Base-by-base conservation (phyloP, 2,888 invertebrate species). In the Mythimna impura region DNA sequence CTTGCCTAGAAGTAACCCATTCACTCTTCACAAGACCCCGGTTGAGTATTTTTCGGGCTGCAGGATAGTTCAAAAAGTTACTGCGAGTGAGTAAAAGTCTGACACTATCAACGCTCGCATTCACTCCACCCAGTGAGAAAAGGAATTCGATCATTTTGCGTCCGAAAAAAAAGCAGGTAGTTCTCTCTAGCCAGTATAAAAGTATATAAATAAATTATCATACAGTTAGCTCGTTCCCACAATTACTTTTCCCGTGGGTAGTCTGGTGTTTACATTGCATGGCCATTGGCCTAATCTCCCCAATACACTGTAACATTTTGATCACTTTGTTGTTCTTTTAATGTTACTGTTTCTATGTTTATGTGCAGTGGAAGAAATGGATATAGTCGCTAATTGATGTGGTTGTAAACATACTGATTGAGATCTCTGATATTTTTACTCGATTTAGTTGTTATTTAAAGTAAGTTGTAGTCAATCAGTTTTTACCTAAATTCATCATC, bases 251-350 rank as follows among this genome's bases (percentile, higher is more conserved):
- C 69, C 50, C 73, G 69, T 73, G 69, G 66, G 57, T 14, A 66
- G 82, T 20, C 30, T n/a, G 34, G 12, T 79, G 80, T 81, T 79
- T 79, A 83, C 58, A 9, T 22, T 71, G 64, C 34, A 40, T 66
- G 69, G 58, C 47, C 83, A 61, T 70, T 83, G 83, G 70, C 84
- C 81, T 43, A 76, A 60, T 73, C 76, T 43, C 57, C 68, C 30
- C 22, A 66, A 67, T 68, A 30, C 25, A 55, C 25, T 8, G 73
- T 25, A 62, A 65, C 74, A 58, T 55, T 67, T 70, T 70, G 67
- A 7, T 25, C 22, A 78, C 61, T 61, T 54, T 67, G 80, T 70
- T 70, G 52, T 43, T 66, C 69, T 64, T 17, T 5, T 47, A 43
- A 14, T 43, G 43, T 43, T 43, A 43, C 43, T 7, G 22, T 57